Evolutionary conservation across 2,113 vertebrate genomes (phyloP).

Genomic region (Piprites chloris): DNA sequence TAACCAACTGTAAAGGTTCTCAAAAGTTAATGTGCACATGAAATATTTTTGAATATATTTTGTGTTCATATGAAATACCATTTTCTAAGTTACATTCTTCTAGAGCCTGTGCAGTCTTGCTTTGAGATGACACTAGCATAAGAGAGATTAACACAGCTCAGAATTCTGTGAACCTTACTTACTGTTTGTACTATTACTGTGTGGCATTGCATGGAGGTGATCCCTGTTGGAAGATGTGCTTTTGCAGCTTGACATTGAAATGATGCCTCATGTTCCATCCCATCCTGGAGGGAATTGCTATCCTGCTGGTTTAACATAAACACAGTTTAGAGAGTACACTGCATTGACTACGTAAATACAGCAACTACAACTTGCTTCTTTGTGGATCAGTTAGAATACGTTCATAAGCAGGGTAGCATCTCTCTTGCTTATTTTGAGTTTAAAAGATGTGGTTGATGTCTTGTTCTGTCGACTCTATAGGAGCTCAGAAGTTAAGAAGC

Average conservation of each 20-base stretch:
- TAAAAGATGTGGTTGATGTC: neutral
- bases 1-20: neutral
- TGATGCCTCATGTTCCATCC: neutral
- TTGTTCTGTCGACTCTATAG: neutral
- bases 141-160: neutral
- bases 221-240: neutral
- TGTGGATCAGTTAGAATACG: neutral
- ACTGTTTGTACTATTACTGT: neutral
- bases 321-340: neutral
- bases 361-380: neutral
- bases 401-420: neutral
- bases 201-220: neutral
- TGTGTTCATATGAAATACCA: neutral
- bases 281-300: neutral
- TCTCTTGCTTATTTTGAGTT: neutral
- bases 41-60: neutral
- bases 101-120: neutral
- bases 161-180: neutral
- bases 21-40: neutral
- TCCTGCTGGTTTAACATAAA: neutral
- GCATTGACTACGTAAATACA: neutral
- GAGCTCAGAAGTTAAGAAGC: neutral
- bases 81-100: neutral
- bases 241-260: neutral
- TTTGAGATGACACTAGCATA: neutral